These are phyloP conservation scores for Sebastes matsubarae DNA, from an alignment of 2,797 vertebrate species.

Conservation along the genomic window DNA sequence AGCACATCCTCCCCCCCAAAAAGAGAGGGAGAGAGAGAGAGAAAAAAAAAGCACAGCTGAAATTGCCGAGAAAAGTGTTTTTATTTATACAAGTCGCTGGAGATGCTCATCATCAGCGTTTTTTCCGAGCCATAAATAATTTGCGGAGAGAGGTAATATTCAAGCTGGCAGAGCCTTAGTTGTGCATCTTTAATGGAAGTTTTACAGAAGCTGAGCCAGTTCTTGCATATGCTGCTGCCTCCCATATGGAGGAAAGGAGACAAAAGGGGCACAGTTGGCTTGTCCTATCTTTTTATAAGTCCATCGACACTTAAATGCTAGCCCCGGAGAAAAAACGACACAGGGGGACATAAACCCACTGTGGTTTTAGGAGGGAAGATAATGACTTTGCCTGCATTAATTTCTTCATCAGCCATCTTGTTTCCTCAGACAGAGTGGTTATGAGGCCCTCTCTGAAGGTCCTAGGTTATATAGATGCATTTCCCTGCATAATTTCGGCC, in stretches of 20 bases:
- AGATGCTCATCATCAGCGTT: slow-evolving; percentile 83
- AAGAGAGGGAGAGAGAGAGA: background rate
- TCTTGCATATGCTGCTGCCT: slow-evolving; percentile 84
- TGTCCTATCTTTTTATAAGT: slow-evolving; percentile 83
- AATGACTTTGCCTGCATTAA: slow-evolving; percentile 85
- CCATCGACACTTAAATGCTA: slow-evolving; percentile 84
- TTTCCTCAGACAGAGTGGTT: slow-evolving; percentile 85
- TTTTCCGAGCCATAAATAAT: slow-evolving; percentile 88
- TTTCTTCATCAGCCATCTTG: slow-evolving; percentile 87
- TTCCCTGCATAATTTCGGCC: slow-evolving; percentile 74
- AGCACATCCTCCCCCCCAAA: background rate
- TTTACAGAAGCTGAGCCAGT: slow-evolving; percentile 87
- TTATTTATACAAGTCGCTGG: slow-evolving; percentile 79
- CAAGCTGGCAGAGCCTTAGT: slow-evolving; percentile 89
- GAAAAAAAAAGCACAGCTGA: slow-evolving; percentile 46
- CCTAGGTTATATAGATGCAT: slow-evolving; percentile 74
- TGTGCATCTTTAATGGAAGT: slow-evolving; percentile 90
- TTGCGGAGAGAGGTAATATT: slow-evolving; percentile 88
- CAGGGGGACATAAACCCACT: slow-evolving; percentile 85
- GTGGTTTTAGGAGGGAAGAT: slow-evolving; percentile 83
- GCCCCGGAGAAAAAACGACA: slow-evolving; percentile 82
- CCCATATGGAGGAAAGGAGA: slow-evolving; percentile 83
- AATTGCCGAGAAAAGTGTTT: slow-evolving; percentile 77
- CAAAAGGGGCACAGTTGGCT: slow-evolving; percentile 85
- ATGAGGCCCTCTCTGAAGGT: slow-evolving; percentile 80